Base-by-base conservation (phyloP, 1,140 invertebrate species). In the Aphidius ervi region DNA sequence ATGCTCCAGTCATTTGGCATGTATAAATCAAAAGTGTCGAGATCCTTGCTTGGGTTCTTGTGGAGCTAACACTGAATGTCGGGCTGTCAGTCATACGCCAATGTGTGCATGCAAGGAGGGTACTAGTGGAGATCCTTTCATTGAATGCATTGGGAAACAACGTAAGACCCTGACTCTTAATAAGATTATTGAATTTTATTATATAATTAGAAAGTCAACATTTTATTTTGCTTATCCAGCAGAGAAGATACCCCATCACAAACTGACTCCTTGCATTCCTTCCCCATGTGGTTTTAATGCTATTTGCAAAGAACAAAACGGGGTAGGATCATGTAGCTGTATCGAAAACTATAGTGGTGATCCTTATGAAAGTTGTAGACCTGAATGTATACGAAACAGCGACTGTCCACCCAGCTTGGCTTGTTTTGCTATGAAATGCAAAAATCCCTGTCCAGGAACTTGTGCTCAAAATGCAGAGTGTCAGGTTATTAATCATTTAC, bases 271-370 rank as follows among this genome's bases (percentile, higher is more conserved):
- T 10, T 90, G 88, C 69, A 77, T 75, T 61, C 86, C 87, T 31
- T 87, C 83, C 47, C 88, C 89, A 0, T 92, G 89, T 74, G 90
- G 89, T 43, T 69, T 85, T 5, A 81, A 82, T 64, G 74, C 77
- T 9, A 62, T 74, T 58, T 83, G 80, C 66, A 67, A 69, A 63
- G 74, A 77, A 63, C 66, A 63, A 63, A 74, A 73, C 46, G 72
- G 70, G 37, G 69, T 67, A 47, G 75, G 74, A 45, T 71, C 76
- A 6, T 85, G 83, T 67, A 70, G 74, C 3, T 84, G 82, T 63
- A 58, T 76, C 9, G 63, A 75, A 16, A 73, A 81, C 46, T 84
- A 79, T 64, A 67, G 81, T 64, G 83, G 83, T 52, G 67, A 82
- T 58, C 81, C 83, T 5, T 81, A 80, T 54, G 70, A 77, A 65